Conservation (phyloP, 2,888 invertebrate genomes). For the Caenorhabditis sp. region DNA sequence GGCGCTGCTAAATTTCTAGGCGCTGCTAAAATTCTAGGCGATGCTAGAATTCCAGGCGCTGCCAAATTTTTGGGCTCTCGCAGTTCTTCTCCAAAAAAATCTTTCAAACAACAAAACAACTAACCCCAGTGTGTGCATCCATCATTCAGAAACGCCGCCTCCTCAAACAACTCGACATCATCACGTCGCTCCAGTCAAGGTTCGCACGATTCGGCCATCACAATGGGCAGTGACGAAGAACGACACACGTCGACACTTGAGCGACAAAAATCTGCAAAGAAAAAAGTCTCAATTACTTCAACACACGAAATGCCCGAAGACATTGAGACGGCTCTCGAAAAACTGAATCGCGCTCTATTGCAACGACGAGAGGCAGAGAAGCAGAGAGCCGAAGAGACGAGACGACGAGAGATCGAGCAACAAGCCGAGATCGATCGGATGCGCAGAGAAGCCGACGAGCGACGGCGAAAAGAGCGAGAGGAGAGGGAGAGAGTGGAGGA, state of each 20-base stretch:
- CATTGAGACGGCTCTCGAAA: slow-evolving; percentile 40
- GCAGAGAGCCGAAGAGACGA: slow-evolving; percentile 28
- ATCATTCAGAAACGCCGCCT: not conserved
- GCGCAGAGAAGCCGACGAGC: slow-evolving; percentile 27
- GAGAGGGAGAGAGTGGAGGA: not conserved
- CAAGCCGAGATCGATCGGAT: slow-evolving; percentile 32
- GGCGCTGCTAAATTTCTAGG: too few species aligned
- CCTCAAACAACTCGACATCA: not conserved
- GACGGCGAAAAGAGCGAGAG: slow-evolving; percentile 19
- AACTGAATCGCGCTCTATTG: slow-evolving; percentile 27
- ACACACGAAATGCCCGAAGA: slow-evolving; percentile 46
- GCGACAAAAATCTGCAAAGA: slow-evolving; percentile 14
- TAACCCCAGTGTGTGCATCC: slow-evolving; percentile 3
- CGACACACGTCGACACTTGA: slow-evolving; percentile 25
- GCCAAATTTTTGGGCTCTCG: too few species aligned
- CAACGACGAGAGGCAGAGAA: slow-evolving; percentile 24
- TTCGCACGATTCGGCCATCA: slow-evolving; percentile 42
- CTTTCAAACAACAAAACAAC: not conserved
- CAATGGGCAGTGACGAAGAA: slow-evolving; percentile 39
- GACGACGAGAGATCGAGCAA: slow-evolving; percentile 29
- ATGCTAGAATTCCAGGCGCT: too few species aligned
- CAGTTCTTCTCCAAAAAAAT: not conserved
- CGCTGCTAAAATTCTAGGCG: too few species aligned
- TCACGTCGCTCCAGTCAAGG: slow-evolving; percentile 36
- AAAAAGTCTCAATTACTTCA: slow-evolving; percentile 15